Evolutionary conservation across 1,140 invertebrate genomes (phyloP), one percentile per base, ranked within the genome.

Genomic region (Aphaenogaster ashmeadi): DNA sequence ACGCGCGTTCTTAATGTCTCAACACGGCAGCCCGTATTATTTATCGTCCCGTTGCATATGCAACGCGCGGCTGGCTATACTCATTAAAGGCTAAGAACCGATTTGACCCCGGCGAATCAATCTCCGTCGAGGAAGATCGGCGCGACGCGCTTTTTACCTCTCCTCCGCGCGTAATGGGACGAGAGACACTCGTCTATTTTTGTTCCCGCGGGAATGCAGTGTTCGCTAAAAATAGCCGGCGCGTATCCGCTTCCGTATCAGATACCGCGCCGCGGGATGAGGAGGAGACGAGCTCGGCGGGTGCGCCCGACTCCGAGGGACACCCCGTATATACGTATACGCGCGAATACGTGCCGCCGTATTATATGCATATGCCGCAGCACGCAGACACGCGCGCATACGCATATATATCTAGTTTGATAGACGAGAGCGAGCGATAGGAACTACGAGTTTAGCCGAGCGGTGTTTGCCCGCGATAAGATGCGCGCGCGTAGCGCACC

Each of bases 401-500:
- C 11, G 3, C 52, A 11, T 33, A 44, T 64, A 15, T 67, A 15
- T 74, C 27, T 75, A 67, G 27, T 75, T 87, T 64, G 80, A 85
- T 87, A 85, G 86, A 56, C 50, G 58, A 87, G 69, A 56, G 56
- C 11, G 56, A 62, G 56, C 36, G 79, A 87, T 84, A 85, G 56
- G 60, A 75, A 80, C 47, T 66, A 77, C 87, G 75, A 86, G 72
- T 87, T 90, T 87, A 75, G 67, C 58, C 78, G 67, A 91, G 72
- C 87, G 54, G 54, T 87, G 79, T 91, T 91, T 87, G 84, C 56
- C 54, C 54, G 88, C 60, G 88, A 90, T 90, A 90, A 75, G 86
- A 90, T 64, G 75, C 38, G 41, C 38, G 41, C 44, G 50, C 44
- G 62, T 38, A 60, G 15, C 47, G 27, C 36, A 27, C 72, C 58